Evolutionary conservation across 2,888 invertebrate genomes (phyloP).

Genomic region (Desoria tigrina): DNA sequence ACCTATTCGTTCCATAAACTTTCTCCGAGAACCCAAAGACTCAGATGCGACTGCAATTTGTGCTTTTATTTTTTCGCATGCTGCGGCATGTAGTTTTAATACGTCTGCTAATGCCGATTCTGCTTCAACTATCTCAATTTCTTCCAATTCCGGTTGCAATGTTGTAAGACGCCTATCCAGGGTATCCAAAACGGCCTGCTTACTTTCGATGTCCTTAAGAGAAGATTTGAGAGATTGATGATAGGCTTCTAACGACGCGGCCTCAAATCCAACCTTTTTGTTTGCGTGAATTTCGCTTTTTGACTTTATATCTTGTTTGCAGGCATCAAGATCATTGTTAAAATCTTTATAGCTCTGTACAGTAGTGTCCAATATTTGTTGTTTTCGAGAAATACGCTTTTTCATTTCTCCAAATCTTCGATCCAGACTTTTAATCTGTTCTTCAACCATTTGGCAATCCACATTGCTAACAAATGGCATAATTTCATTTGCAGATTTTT

Average conservation of each 20-base stretch:
- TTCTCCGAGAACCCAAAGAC: conserved; percentile 69
- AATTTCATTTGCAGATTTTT: conserved; percentile 61
- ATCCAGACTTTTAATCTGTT: conserved; percentile 79
- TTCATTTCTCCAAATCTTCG: conserved; percentile 79
- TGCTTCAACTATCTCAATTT: conserved; percentile 76
- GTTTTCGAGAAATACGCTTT: conserved; percentile 82
- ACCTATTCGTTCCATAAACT: conserved; percentile 69
- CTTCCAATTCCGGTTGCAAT: conserved; percentile 81
- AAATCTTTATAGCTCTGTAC: conserved; percentile 80
- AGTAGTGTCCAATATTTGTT: conserved; percentile 75
- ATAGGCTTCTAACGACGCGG: conserved; percentile 73
- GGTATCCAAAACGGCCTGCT: conserved; percentile 77
- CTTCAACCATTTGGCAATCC: conserved; percentile 87
- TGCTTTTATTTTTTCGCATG: conserved; percentile 70
- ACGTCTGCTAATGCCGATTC: conserved; percentile 72
- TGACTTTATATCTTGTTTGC: conserved; percentile 58
- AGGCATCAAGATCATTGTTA: conserved; percentile 63
- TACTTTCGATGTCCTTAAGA: conserved; percentile 80
- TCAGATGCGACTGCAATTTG: conserved; percentile 70
- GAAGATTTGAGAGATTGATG: conserved; percentile 68
- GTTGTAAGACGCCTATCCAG: conserved; percentile 79
- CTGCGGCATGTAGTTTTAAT: conserved; percentile 72
- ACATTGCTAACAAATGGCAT: conserved; percentile 80
- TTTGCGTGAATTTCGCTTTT: conserved; percentile 62
- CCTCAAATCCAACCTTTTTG: conserved; percentile 71